Conservation (phyloP, 92 coral and sea anemone species). For the Desmophyllum pertusum region DNA sequence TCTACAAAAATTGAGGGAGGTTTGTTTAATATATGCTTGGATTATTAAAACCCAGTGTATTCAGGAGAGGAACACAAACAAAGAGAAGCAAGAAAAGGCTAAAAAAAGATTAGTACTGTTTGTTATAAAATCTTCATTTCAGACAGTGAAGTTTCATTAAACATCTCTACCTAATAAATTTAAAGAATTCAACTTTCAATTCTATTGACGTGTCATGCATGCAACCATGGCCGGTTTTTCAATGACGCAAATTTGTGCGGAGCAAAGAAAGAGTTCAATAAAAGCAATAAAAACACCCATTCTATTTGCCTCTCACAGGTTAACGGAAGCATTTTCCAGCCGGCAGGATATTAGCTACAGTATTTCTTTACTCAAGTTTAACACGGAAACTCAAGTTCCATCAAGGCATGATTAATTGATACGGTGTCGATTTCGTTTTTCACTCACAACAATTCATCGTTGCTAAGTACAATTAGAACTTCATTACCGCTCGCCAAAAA, state of each 20-base stretch:
- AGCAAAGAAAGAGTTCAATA: background rate
- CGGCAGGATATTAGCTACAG: conserved; percentile 9
- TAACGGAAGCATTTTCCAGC: background rate
- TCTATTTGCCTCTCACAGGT: background rate
- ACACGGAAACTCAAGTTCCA: background rate
- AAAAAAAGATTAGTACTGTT: background rate
- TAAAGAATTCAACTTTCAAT: background rate
- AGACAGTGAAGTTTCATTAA: conserved; percentile 9
- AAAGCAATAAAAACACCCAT: background rate
- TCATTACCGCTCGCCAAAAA: conserved; percentile 7
- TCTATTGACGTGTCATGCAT: background rate
- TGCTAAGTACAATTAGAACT: conserved; percentile 48
- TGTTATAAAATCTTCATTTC: background rate
- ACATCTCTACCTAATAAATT: background rate
- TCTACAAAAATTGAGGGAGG: background rate
- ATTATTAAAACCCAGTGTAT: background rate
- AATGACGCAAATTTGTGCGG: background rate
- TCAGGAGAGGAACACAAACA: conserved; percentile 30
- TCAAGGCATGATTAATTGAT: background rate
- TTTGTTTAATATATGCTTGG: background rate
- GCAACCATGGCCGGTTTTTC: background rate
- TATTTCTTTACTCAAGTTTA: background rate
- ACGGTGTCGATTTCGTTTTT: background rate
- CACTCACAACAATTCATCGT: conserved; percentile 40
- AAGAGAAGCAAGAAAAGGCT: background rate